Base-by-base conservation (phyloP, 2,113 vertebrate genomes). In the Gambusia affinis region DNA sequence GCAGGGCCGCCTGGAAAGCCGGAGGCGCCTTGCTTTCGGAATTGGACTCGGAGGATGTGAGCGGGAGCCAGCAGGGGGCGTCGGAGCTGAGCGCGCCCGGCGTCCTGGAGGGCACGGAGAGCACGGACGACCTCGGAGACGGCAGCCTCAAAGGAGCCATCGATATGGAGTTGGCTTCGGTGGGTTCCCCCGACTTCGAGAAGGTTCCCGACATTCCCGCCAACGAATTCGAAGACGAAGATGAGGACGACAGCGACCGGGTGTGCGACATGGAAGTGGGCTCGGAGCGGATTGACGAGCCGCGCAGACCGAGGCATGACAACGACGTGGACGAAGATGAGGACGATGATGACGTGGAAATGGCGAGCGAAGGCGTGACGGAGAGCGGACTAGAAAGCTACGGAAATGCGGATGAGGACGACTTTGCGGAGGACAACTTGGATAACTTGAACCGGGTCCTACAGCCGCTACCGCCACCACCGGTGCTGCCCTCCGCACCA, bases 371-470 rank as follows among this genome's bases (percentile, higher is more conserved):
- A 78, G 94, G 92, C 0, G 89, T 95, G 70, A 95, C 94, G 0
- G 95, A 95, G 85, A 95, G 94, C 3, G 93, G 95, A 14, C 87
- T 95, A 72, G 94, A 94, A 74, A 95, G 94, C 87, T 95, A 95
- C 3, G 94, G 93, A 2, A 95, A 95, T 57, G 90, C 91, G 31
- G 94, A 94, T 63, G 94, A 95, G 47, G 94, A 95, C 47, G 94
- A 95, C 87, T 93, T 95, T 35, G 91, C 85, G 0, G 94, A 95
- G 60, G 94, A 94, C 60, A 93, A 95, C 63, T 72, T 94, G 29
- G 93, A 94, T 82, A 95, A 95, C 87, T 70, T 95, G 62, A 94
- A 95, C 81, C 81, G 92, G 44, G 84, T 90, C 15, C 88, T n/a
- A 2, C 88, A 87, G 64, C 87, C 64, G 0, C 88, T 79, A 0